These are phyloP conservation scores for Pluvianellus socialis DNA, from an alignment of 2,113 vertebrate genomes.

Conservation along the genomic window DNA sequence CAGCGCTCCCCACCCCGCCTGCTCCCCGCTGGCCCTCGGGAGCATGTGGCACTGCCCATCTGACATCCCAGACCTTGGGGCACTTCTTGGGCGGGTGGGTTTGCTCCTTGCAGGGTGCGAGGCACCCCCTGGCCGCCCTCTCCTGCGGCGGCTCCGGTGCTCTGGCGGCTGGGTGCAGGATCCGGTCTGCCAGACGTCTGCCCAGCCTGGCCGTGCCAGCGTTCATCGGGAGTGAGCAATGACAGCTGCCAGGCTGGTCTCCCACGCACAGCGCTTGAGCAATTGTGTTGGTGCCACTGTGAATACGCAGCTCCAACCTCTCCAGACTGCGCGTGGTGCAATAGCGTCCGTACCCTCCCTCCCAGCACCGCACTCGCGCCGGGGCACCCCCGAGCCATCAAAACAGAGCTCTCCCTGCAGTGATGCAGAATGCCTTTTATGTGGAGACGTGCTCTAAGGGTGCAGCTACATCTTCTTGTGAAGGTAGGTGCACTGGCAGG, in stretches of 20 bases:
- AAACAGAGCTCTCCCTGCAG: neutral
- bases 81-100: neutral
- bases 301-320: accelerated
- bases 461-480: neutral
- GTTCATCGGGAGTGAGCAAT: accelerated
- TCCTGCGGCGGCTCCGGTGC: accelerated
- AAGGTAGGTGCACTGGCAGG: neutral
- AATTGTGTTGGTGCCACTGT: neutral
- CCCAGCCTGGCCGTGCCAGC: neutral
- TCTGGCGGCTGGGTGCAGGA: neutral
- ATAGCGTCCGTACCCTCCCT: accelerated
- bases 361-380: accelerated
- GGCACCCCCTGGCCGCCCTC: neutral
- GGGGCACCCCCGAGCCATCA: neutral
- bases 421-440: neutral
- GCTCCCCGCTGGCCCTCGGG: neutral
- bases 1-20: neutral
- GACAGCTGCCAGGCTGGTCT: neutral
- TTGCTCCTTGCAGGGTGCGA: neutral
- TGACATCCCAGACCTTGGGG: accelerated
- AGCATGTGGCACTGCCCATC: accelerated
- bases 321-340: accelerated
- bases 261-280: neutral
- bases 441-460: neutral
- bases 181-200: neutral